Percentiles rank a stretch among this genome's conserved stretches.
Evolutionary conservation across 2,113 vertebrate species (phyloP).

Genomic region (Reinhardtius hippoglossoides): DNA sequence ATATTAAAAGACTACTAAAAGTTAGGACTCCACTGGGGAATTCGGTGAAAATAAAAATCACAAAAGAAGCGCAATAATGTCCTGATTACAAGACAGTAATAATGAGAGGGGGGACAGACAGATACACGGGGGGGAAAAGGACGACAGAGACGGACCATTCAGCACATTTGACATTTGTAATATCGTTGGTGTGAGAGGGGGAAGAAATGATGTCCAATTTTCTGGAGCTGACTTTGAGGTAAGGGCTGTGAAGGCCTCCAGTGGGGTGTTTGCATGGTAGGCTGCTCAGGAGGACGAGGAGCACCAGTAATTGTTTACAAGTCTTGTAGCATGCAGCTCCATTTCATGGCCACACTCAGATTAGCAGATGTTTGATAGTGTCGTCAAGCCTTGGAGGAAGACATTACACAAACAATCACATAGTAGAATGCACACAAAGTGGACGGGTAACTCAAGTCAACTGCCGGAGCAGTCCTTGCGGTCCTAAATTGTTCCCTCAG

Average conservation of each 20-base stretch:
- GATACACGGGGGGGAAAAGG: not conserved
- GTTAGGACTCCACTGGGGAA: slow-evolving; percentile 72
- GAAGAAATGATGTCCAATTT: slow-evolving; percentile 13
- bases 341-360: slow-evolving; percentile 63
- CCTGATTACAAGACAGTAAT: slow-evolving; percentile 61
- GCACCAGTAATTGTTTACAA: slow-evolving; percentile 53
- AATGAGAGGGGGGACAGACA: slow-evolving; percentile 41
- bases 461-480: slow-evolving; percentile 36
- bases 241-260: slow-evolving; percentile 33
- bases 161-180: slow-evolving; percentile 41
- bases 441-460: slow-evolving; percentile 38
- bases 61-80: slow-evolving; percentile 56
- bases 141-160: slow-evolving; percentile 3
- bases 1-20: slow-evolving; percentile 79
- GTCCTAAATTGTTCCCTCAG: slow-evolving; percentile 37
- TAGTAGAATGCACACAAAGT: slow-evolving; percentile 52
- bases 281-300: slow-evolving; percentile 36
- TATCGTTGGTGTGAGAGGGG: slow-evolving; percentile 12
- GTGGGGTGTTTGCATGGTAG: slow-evolving; percentile 23
- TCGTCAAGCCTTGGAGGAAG: slow-evolving; percentile 52
- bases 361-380: slow-evolving; percentile 69
- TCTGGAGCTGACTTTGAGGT: slow-evolving; percentile 44
- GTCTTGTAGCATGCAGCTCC: slow-evolving; percentile 48
- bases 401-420: slow-evolving; percentile 59
- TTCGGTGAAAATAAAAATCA: slow-evolving; percentile 70